phyloP scores from a whole-genome alignment of 1,140 invertebrate species.

The Berghia stephanieae region DNA sequence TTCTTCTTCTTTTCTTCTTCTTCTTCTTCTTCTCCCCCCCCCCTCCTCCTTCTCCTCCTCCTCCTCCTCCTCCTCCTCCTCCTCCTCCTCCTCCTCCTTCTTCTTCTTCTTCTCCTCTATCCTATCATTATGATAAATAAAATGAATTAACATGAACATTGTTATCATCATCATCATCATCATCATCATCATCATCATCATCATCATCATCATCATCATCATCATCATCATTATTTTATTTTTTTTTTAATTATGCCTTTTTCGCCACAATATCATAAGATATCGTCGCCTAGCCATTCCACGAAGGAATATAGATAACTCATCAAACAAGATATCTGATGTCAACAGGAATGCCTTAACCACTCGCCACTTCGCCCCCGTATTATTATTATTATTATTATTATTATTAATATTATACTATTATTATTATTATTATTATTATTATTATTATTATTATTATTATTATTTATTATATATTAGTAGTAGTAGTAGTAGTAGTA shows the following conservation, averaged over 20 bases:
- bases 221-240: neutral
- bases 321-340: no score
- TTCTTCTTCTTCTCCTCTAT: neutral
- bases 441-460: neutral
- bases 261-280: no score
- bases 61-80: slow-evolving; percentile 29
- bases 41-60: slow-evolving; percentile 15
- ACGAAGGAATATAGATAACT: no score
- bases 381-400: neutral
- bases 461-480: neutral
- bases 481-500: neutral
- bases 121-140: no score
- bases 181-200: no score
- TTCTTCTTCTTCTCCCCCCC: neutral
- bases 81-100: slow-evolving; percentile 14
- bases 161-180: neutral
- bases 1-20: neutral
- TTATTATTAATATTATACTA: slow-evolving; percentile 6
- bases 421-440: no score
- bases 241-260: no score
- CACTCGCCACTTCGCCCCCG: no score
- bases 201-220: neutral
- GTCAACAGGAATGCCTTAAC: no score
- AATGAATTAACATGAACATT: neutral
- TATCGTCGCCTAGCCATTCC: no score